These are phyloP conservation scores for Liposcelis brunnea DNA, from an alignment of 2,888 invertebrate species.

Conservation along the genomic window DNA sequence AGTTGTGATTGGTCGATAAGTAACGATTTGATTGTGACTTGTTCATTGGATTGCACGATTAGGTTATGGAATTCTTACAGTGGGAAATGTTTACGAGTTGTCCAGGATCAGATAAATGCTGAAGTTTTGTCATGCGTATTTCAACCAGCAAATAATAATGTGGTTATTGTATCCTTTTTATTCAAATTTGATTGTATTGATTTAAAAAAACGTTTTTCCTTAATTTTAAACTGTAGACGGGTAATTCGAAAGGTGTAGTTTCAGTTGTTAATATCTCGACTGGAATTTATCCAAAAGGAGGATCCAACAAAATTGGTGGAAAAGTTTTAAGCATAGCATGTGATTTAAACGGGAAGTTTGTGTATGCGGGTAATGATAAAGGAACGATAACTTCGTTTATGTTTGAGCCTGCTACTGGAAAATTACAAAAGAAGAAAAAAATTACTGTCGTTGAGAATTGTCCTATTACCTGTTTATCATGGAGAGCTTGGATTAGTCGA, in stretches of 20 bases:
- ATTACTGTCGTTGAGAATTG: slow-evolving; percentile 38
- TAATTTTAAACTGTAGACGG: slow-evolving; percentile 32
- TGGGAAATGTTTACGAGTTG: slow-evolving; percentile 38
- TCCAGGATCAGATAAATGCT: slow-evolving; percentile 41
- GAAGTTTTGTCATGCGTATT: slow-evolving; percentile 56
- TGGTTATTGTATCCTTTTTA: slow-evolving; percentile 65
- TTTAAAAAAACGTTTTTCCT: too few species aligned
- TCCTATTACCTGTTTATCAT: slow-evolving; percentile 55
- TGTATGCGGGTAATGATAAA: slow-evolving; percentile 44
- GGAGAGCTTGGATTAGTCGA: slow-evolving; percentile 65
- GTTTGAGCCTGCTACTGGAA: slow-evolving; percentile 47
- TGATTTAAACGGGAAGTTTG: slow-evolving; percentile 56
- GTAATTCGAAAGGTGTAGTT: slow-evolving; percentile 54
- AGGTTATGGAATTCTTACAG: slow-evolving; percentile 50
- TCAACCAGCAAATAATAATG: slow-evolving; percentile 71
- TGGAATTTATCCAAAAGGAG: slow-evolving; percentile 53
- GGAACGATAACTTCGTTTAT: slow-evolving; percentile 52
- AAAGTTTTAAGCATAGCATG: slow-evolving; percentile 48
- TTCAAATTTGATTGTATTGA: too few species aligned
- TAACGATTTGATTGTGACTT: slow-evolving; percentile 66
- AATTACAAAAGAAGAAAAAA: slow-evolving; percentile 47
- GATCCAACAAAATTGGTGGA: slow-evolving; percentile 34
- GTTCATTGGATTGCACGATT: slow-evolving; percentile 54
- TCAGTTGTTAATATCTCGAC: slow-evolving; percentile 71
- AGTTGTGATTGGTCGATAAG: slow-evolving; percentile 74